Evolutionary conservation across 2,797 vertebrate species (phyloP).

Genomic region (Harpagifer antarcticus): DNA sequence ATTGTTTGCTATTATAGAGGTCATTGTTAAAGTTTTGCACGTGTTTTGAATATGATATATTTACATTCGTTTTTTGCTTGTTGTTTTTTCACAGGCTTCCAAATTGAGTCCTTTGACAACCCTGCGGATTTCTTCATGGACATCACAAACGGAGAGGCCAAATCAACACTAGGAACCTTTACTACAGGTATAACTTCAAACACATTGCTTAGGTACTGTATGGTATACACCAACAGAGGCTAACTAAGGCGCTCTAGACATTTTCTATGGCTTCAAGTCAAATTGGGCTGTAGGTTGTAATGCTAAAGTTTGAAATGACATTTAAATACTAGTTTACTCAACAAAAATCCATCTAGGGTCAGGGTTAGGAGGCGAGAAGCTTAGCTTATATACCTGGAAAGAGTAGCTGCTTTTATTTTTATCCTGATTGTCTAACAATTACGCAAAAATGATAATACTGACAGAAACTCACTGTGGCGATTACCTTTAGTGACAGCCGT

Average conservation of each 20-base stretch:
- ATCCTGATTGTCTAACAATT: too few relatives aligned
- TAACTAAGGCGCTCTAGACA: too few relatives aligned
- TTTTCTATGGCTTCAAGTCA: not conserved
- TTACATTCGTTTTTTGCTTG: not conserved
- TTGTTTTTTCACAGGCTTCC: slow-evolving; percentile 76
- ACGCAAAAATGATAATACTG: not conserved
- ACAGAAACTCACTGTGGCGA: not conserved
- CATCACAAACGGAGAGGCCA: slow-evolving; percentile 81
- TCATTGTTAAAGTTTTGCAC: slow-evolving; percentile 1
- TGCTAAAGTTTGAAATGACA: slow-evolving; percentile 3
- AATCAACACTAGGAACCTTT: slow-evolving; percentile 27
- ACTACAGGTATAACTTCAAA: slow-evolving; percentile 50
- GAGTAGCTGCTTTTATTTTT: too few relatives aligned
- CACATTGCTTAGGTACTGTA: not conserved
- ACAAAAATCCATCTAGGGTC: not conserved
- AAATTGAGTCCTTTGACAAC: slow-evolving; percentile 84
- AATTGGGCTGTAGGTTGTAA: not conserved
- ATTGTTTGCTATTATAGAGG: not conserved
- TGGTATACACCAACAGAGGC: too few relatives aligned
- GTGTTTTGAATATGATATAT: not conserved
- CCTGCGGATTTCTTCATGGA: slow-evolving; percentile 88
- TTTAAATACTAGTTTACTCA: not conserved
- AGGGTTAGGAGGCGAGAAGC: not conserved
- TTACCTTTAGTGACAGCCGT: not conserved
- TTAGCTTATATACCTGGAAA: too few relatives aligned